A percentile compares a stretch with the other conserved stretches of the same genome.
Evolutionary conservation across 2,113 vertebrate genomes (phyloP).

Genomic region (Hepsetus odoe): DNA sequence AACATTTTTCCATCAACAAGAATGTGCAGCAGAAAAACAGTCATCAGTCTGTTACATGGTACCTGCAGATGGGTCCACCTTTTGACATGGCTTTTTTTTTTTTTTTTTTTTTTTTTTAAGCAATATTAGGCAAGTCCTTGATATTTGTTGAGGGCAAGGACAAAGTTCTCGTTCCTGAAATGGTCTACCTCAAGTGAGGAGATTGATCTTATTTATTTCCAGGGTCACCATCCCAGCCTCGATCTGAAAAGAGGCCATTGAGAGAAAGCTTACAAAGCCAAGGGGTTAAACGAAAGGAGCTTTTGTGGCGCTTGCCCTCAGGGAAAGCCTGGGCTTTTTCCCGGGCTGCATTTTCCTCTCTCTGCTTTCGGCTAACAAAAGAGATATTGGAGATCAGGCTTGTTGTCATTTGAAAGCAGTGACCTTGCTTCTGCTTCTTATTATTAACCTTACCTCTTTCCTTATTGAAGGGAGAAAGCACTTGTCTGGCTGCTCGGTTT

Average conservation of each 20-base stretch:
- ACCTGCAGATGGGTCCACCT: not conserved
- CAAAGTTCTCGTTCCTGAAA: slow-evolving; percentile 31
- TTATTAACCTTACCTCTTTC: slow-evolving; percentile 59
- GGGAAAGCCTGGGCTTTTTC: slow-evolving; percentile 48
- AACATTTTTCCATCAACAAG: not conserved
- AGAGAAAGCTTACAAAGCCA: slow-evolving; percentile 57
- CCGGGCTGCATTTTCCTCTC: slow-evolving; percentile 23
- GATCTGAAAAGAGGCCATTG: slow-evolving; percentile 55
- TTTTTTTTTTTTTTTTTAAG: slow-evolving; percentile 10
- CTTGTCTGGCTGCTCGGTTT: slow-evolving; percentile 50
- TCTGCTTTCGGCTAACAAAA: slow-evolving; percentile 53
- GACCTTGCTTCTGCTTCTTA: slow-evolving; percentile 59
- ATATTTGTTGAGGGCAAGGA: not conserved
- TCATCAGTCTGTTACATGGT: not conserved
- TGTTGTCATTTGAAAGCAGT: slow-evolving; percentile 58
- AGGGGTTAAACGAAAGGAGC: slow-evolving; percentile 58
- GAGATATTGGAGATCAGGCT: slow-evolving; percentile 54
- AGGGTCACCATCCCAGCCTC: slow-evolving; percentile 42
- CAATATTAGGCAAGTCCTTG: not conserved
- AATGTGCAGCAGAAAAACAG: not conserved
- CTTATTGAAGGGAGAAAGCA: slow-evolving; percentile 46
- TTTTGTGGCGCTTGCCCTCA: slow-evolving; percentile 51
- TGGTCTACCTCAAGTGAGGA: slow-evolving; percentile 25
- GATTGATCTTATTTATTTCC: slow-evolving; percentile 55
- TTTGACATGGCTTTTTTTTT: not conserved